Conservation (phyloP, 2,113 vertebrate species). For the Crotalus viridis region DNA sequence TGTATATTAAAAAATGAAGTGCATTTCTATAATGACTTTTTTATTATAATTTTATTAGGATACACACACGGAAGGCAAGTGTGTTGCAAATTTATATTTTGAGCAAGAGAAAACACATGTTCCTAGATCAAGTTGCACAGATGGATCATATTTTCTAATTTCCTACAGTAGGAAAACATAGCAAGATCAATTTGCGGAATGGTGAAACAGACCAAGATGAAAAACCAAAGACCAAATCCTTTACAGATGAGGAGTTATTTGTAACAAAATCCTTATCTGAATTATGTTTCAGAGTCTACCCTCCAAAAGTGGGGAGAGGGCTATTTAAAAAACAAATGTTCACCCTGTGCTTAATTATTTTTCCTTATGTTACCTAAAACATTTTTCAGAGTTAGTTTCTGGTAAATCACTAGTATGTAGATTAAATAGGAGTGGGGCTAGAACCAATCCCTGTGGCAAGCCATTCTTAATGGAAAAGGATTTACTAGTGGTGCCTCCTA, state of each 20-base stretch:
- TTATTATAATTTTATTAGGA: background rate
- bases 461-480: background rate
- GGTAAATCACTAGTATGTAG: background rate
- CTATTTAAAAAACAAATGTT: background rate
- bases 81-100: constrained; percentile 6
- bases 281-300: background rate
- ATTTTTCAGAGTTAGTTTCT: background rate
- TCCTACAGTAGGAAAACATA: background rate
- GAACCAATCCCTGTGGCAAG: background rate
- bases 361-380: background rate
- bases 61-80: constrained; percentile 1
- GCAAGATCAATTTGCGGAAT: background rate
- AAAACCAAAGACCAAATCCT: background rate
- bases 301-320: background rate
- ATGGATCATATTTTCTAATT: background rate
- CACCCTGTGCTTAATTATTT: background rate
- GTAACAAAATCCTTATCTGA: background rate
- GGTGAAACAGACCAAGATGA: background rate
- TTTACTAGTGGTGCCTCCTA: background rate
- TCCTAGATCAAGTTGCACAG: background rate
- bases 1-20: background rate
- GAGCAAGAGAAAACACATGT: constrained; percentile 1
- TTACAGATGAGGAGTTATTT: background rate
- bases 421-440: background rate
- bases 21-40: background rate